Evolutionary conservation across 2,113 vertebrate genomes (phyloP).

Genomic region (Mobula hypostoma): DNA sequence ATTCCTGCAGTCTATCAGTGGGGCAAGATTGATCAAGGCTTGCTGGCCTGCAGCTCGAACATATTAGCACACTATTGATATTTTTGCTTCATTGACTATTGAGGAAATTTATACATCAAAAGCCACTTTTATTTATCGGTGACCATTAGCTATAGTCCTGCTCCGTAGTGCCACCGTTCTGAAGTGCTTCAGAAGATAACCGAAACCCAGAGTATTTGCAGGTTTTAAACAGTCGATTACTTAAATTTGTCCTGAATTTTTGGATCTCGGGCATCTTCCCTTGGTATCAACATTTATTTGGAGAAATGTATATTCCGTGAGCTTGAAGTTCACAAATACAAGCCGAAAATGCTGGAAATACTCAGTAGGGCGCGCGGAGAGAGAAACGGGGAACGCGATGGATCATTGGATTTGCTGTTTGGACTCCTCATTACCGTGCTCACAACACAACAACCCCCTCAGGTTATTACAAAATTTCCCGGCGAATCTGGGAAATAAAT

Average conservation of each 20-base stretch:
- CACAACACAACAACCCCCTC: neutral
- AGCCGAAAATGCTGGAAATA: too few relatives aligned
- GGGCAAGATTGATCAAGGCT: neutral
- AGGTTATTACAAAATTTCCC: neutral
- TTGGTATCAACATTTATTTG: neutral
- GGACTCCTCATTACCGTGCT: neutral
- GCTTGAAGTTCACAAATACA: too few relatives aligned
- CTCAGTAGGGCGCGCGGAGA: too few relatives aligned
- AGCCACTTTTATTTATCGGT: too few relatives aligned
- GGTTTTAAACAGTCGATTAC: neutral
- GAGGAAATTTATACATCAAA: neutral
- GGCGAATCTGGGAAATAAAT: neutral
- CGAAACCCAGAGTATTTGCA: neutral
- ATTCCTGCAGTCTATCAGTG: neutral
- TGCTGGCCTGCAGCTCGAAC: neutral
- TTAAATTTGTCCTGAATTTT: neutral
- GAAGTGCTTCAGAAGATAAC: neutral
- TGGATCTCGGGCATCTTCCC: too few relatives aligned
- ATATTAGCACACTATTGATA: neutral
- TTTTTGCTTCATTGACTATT: neutral
- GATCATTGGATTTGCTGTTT: neutral
- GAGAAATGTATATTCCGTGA: neutral
- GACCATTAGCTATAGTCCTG: neutral
- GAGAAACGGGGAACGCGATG: too few relatives aligned
- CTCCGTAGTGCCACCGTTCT: neutral